Evolutionary conservation across 2,113 vertebrate genomes (phyloP).

Genomic region (Neopipo cinnamomea): DNA sequence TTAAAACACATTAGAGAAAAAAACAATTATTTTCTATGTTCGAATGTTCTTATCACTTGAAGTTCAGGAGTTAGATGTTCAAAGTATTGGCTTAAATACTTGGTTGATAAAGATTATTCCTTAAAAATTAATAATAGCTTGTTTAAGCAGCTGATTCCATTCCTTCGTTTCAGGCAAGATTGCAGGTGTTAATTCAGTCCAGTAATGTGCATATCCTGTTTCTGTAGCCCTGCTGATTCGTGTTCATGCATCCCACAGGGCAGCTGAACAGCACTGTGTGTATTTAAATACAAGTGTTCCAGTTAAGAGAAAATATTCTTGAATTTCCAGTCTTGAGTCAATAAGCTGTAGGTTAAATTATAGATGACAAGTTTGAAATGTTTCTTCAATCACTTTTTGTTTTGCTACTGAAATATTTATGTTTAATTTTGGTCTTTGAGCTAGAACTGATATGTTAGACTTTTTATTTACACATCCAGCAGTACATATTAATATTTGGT

Average conservation of each 20-base stretch:
- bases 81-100: not conserved
- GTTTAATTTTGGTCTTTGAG: not conserved
- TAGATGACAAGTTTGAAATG: not conserved
- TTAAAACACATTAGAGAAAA: not conserved
- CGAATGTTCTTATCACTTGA: not conserved
- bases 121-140: not conserved
- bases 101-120: not conserved
- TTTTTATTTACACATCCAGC: slow-evolving; percentile 25
- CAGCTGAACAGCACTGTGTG: not conserved
- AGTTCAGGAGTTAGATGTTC: not conserved
- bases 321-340: not conserved
- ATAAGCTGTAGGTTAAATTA: not conserved
- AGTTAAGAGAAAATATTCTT: not conserved
- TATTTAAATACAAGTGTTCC: not conserved
- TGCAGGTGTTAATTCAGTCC: not conserved
- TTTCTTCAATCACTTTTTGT: not conserved
- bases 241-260: not conserved
- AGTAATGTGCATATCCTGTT: not conserved
- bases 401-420: not conserved
- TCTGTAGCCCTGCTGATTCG: not conserved
- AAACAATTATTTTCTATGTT: accelerated
- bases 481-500: slow-evolving; percentile 71
- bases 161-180: not conserved
- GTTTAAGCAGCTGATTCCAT: not conserved
- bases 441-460: not conserved